phyloP scores from a whole-genome alignment of 2,113 vertebrate species.

The Xiphophorus hellerii region DNA sequence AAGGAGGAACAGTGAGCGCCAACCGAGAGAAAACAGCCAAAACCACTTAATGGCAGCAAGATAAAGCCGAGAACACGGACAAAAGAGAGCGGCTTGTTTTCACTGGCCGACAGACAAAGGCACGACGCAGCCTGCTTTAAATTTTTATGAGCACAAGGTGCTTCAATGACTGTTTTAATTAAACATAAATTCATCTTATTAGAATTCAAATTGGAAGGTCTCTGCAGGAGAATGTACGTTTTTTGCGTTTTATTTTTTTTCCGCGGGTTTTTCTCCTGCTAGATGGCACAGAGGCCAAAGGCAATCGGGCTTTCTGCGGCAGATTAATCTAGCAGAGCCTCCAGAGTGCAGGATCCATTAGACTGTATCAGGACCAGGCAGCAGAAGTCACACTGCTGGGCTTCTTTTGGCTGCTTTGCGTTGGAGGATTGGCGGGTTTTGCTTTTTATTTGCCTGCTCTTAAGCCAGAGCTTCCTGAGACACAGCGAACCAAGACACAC shows the following conservation, averaged over 20 bases:
- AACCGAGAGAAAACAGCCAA: not conserved
- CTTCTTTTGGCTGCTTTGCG: not conserved
- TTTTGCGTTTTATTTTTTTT: too few species aligned
- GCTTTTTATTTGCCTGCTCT: not conserved
- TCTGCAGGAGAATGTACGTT: too few species aligned
- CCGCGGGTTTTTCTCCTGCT: too few species aligned
- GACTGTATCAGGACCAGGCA: slow-evolving; percentile 10
- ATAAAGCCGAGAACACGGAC: not conserved
- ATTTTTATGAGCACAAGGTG: too few species aligned
- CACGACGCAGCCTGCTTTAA: too few species aligned
- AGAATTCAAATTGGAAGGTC: too few species aligned
- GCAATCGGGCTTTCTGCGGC: slow-evolving; percentile 1
- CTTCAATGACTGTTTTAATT: too few species aligned
- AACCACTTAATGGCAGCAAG: not conserved
- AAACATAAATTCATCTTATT: too few species aligned
- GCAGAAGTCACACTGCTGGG: slow-evolving; percentile 5
- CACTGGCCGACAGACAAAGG: not conserved
- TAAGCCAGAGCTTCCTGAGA: not conserved
- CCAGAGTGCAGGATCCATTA: slow-evolving; percentile 12
- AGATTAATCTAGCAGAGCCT: slow-evolving; percentile 15
- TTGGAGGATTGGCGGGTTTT: not conserved
- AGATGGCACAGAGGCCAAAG: not conserved
- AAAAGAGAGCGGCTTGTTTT: not conserved
- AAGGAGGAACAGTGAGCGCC: not conserved
- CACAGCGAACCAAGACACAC: not conserved